A percentile compares a stretch with the other conserved stretches of the same genome.
Conservation (phyloP, 1,140 invertebrate species). For the Druon quercuslanigerum region DNA sequence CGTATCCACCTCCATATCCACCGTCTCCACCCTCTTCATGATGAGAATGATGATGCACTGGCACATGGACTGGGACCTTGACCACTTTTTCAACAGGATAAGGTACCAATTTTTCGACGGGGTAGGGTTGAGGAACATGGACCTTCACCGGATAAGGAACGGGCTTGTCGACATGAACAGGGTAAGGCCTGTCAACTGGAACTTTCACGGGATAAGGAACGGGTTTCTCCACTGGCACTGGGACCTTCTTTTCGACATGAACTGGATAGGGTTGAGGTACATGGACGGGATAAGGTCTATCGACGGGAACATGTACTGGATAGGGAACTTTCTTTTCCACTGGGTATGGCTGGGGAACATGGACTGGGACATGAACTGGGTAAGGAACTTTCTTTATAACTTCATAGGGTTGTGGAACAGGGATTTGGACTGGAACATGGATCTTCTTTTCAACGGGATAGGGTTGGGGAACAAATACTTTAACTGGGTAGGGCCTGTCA, state of each 20-base stretch:
- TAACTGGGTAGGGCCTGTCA: no score
- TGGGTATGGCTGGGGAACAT: constrained; percentile 79
- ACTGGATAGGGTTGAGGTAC: constrained; percentile 66
- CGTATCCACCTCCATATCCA: constrained; percentile 29
- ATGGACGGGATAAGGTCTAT: constrained; percentile 79
- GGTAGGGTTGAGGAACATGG: constrained; percentile 76
- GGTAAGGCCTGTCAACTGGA: constrained; percentile 79
- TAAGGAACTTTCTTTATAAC: constrained; percentile 81
- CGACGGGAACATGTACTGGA: constrained; percentile 80
- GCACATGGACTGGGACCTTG: constrained; percentile 82
- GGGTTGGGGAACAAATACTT: constrained; percentile 77
- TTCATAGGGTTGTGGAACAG: constrained; percentile 79
- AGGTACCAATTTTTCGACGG: constrained; percentile 57
- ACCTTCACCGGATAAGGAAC: constrained; percentile 78
- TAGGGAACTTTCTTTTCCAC: constrained; percentile 78
- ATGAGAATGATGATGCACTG: constrained; percentile 75
- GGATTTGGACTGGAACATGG: constrained; percentile 79
- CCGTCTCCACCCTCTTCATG: constrained; percentile 16
- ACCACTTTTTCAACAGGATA: constrained; percentile 83
- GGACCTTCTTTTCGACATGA: constrained; percentile 75
- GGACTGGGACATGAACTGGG: constrained; percentile 79
- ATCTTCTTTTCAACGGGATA: constrained; percentile 82
- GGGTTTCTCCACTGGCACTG: constrained; percentile 79
- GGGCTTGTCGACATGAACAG: constrained; percentile 70
- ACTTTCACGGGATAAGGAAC: constrained; percentile 79